These are phyloP conservation scores for Ctenomys sociabilis DNA, from an alignment of 2,113 vertebrate species.

Conservation along the genomic window DNA sequence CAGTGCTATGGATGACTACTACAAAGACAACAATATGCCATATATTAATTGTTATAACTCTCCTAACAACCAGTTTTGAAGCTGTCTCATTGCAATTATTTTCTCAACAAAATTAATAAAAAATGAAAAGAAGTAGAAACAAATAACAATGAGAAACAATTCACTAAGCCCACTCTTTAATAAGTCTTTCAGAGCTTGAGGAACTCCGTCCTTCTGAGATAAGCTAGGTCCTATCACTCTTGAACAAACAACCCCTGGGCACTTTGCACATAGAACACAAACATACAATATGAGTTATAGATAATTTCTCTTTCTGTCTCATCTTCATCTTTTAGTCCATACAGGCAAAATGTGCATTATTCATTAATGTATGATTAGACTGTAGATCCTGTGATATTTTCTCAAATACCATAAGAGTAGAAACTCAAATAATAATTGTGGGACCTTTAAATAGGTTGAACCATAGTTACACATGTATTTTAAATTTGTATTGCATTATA, in stretches of 20 bases:
- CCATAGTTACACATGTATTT: background rate
- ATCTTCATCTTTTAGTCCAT: background rate
- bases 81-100: no score
- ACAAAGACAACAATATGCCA: no score
- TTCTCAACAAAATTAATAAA: no score
- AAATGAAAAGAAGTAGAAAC: no score
- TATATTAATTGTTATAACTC: no score
- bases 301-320: background rate
- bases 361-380: background rate
- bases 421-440: background rate
- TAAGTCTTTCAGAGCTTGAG: background rate
- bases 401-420: background rate
- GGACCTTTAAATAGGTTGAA: background rate
- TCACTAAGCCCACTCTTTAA: background rate
- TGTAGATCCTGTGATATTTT: background rate
- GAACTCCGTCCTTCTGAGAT: background rate
- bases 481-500: background rate
- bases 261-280: background rate
- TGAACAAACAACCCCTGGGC: accelerated
- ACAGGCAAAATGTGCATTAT: background rate
- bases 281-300: background rate
- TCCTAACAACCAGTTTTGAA: no score
- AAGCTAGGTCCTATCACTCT: background rate
- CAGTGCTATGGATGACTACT: no score
- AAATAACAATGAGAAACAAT: no score